phyloP scores from a whole-genome alignment of 2,797 vertebrate genomes.

The Propithecus perrieri region DNA sequence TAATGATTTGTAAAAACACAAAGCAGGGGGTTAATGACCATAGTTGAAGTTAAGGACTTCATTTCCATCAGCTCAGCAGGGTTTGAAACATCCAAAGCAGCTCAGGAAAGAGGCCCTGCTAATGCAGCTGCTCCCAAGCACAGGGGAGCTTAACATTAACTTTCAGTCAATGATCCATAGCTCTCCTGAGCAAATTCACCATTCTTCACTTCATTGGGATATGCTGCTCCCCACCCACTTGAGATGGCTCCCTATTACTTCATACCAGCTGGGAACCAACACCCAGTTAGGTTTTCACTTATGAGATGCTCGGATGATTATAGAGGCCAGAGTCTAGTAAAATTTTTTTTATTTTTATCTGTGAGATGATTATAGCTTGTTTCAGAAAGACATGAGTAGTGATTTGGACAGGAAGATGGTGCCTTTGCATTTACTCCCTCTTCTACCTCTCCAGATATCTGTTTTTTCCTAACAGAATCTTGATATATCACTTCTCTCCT shows the following conservation, averaged over 20 bases:
- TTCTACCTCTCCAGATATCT: not conserved
- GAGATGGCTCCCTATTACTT: not conserved
- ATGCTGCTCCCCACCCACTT: not conserved
- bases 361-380: not conserved
- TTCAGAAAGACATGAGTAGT: not conserved
- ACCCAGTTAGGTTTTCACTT: slow-evolving; percentile 35
- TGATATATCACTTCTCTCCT: not conserved
- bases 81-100: slow-evolving; percentile 68
- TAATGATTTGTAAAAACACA: slow-evolving; percentile 82
- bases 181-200: not conserved
- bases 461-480: slow-evolving; percentile 7
- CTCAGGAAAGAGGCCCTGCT: slow-evolving; percentile 66
- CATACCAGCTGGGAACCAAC: slow-evolving; percentile 7
- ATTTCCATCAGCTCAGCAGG: slow-evolving; percentile 83
- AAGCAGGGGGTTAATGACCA: slow-evolving; percentile 79
- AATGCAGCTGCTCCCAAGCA: slow-evolving; percentile 69
- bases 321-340: not conserved
- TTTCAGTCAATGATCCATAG: slow-evolving; percentile 42
- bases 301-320: not conserved
- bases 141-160: slow-evolving; percentile 55
- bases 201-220: not conserved
- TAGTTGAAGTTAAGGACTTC: slow-evolving; percentile 80
- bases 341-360: not conserved
- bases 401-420: not conserved
- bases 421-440: not conserved